These are phyloP conservation scores for Gonatopus flavifemur DNA, from an alignment of 1,140 invertebrate genomes.

Conservation along the genomic window DNA sequence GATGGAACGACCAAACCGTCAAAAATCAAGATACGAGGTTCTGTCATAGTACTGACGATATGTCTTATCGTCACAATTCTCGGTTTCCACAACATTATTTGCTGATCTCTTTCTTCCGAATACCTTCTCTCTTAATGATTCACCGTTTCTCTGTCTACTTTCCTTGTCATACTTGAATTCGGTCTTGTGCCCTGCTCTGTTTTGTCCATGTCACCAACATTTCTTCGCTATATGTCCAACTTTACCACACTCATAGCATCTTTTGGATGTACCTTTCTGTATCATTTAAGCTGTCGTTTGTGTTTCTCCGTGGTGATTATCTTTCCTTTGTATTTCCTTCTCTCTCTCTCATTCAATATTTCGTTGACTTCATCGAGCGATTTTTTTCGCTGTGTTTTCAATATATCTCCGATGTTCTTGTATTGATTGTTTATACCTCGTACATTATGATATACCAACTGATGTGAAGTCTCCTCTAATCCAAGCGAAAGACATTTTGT, in stretches of 20 bases:
- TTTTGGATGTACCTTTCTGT: not conserved
- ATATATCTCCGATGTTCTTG: not conserved
- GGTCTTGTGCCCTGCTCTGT: not conserved
- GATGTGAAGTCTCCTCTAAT: not conserved
- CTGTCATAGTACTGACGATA: too few relatives aligned
- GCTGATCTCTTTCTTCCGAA: not conserved
- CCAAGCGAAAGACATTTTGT: constrained; percentile 1
- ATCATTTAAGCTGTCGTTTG: not conserved
- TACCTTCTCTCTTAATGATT: not conserved
- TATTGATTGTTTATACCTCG: constrained; percentile 1
- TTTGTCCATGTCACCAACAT: constrained; percentile 1
- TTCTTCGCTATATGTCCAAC: too few relatives aligned
- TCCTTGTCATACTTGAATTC: not conserved
- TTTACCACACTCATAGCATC: too few relatives aligned
- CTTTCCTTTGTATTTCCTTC: not conserved
- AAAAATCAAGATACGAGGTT: too few relatives aligned
- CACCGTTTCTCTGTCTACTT: not conserved
- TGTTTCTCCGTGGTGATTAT: not conserved
- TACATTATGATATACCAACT: not conserved
- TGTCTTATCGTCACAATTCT: not conserved
- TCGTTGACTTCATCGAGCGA: constrained; percentile 1
- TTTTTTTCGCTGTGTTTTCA: constrained; percentile 5
- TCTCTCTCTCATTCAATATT: constrained; percentile 5
- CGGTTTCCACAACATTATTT: not conserved
- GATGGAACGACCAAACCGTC: too few relatives aligned